phyloP scores from a whole-genome alignment of 2,888 invertebrate species.

The Cataglyphis rosenhaueri region DNA sequence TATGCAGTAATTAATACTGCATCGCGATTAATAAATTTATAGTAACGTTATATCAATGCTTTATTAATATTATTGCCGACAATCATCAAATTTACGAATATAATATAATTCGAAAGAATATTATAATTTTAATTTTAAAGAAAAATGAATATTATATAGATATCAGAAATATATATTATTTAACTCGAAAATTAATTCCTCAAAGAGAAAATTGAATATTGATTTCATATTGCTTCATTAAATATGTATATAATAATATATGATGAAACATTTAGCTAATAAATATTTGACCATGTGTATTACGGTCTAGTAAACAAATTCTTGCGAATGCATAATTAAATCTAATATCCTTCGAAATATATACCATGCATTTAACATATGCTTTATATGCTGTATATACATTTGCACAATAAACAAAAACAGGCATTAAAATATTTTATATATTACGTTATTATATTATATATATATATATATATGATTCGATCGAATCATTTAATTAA shows the following conservation, averaged over 20 bases:
- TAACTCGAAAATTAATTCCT: constrained; percentile 11
- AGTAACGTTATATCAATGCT: neutral
- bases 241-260: constrained; percentile 14
- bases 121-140: neutral
- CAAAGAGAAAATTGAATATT: constrained; percentile 22
- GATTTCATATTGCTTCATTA: constrained; percentile 21
- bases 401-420: neutral
- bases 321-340: constrained; percentile 19
- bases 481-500: constrained; percentile 7
- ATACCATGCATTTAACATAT: neutral
- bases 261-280: constrained; percentile 36
- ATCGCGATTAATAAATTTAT: neutral
- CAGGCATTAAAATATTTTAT: constrained; percentile 13
- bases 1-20: neutral
- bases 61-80: constrained; percentile 17
- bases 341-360: constrained; percentile 13
- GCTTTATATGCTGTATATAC: neutral
- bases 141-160: neutral
- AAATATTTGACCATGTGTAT: constrained; percentile 10
- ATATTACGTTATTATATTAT: neutral
- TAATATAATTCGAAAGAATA: neutral
- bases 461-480: neutral
- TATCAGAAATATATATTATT: neutral
- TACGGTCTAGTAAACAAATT: constrained; percentile 3
- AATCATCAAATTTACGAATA: neutral